A percentile compares a stretch with the other conserved stretches of the same genome.
phyloP scores from a whole-genome alignment of 2,888 invertebrate species.

The Odontothrips loti region DNA sequence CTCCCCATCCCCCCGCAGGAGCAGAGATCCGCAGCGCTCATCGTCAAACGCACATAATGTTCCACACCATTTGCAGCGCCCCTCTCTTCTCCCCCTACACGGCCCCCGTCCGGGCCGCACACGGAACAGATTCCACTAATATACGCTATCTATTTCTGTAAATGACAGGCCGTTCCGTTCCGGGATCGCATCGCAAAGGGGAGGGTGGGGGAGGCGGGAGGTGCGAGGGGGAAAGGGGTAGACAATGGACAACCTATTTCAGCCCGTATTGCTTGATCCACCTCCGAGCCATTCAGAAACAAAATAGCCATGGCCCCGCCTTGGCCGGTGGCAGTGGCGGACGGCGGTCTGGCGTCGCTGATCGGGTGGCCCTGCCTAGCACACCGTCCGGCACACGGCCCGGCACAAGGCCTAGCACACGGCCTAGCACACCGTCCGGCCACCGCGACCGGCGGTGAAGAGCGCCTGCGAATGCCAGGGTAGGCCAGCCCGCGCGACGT shows the following conservation, averaged over 20 bases:
- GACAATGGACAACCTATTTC: constrained; percentile 6
- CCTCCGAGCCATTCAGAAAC: background rate
- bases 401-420: background rate
- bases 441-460: too few species aligned
- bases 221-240: background rate
- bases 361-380: background rate
- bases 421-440: too few species aligned
- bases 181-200: background rate
- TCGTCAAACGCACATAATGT: background rate
- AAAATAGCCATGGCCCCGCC: background rate
- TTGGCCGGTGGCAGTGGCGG: background rate
- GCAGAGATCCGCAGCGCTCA: background rate
- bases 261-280: background rate
- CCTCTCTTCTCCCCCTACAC: background rate
- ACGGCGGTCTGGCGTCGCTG: background rate
- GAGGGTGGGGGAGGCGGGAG: background rate
- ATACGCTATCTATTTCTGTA: constrained; percentile 25
- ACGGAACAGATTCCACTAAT: constrained; percentile 26
- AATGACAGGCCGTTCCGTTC: background rate
- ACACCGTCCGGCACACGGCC: background rate
- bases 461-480: too few species aligned
- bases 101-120: background rate
- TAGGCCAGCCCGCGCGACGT: too few species aligned
- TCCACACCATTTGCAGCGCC: constrained; percentile 1
- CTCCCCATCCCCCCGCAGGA: too few species aligned